Percentiles rank a stretch among this genome's conserved stretches.
These are phyloP conservation scores for Trachelipus rathkii DNA, from an alignment of 1,140 invertebrate species.

Conservation along the genomic window DNA sequence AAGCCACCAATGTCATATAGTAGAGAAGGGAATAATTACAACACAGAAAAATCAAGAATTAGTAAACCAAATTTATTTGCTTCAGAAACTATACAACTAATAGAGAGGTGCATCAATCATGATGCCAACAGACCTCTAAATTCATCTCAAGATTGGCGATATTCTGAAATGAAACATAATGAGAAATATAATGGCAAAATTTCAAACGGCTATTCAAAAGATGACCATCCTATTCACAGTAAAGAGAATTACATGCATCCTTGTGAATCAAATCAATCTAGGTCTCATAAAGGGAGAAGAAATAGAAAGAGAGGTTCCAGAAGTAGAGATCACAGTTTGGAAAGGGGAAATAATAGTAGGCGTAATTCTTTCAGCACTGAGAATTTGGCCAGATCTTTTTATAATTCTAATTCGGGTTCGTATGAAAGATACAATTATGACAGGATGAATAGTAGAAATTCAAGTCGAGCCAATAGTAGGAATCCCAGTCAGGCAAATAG, in stretches of 20 bases:
- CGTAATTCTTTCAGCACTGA: background rate
- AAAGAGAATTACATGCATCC: conserved; percentile 42
- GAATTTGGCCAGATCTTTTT: background rate
- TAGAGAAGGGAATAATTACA: conserved; percentile 20
- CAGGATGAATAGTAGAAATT: conserved; percentile 30
- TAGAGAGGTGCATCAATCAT: conserved; percentile 40
- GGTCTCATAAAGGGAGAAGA: conserved; percentile 15
- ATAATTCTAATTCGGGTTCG: background rate
- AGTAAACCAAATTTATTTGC: conserved; percentile 24
- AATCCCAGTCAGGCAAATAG: conserved; percentile 32
- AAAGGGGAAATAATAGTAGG: background rate
- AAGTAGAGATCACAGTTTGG: conserved; percentile 26
- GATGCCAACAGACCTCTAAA: conserved; percentile 13
- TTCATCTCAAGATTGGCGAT: background rate
- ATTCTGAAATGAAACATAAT: background rate
- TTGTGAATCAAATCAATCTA: conserved; percentile 29
- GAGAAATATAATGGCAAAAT: background rate
- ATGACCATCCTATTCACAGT: conserved; percentile 31
- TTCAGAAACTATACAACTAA: conserved; percentile 32
- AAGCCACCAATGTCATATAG: conserved; percentile 26
- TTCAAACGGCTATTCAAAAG: background rate
- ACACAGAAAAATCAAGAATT: conserved; percentile 22
- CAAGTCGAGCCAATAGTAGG: conserved; percentile 33
- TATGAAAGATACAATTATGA: conserved; percentile 19
- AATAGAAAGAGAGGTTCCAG: conserved; percentile 20